Conservation (phyloP, 2,797 vertebrate genomes). For the Oreortyx pictus region DNA sequence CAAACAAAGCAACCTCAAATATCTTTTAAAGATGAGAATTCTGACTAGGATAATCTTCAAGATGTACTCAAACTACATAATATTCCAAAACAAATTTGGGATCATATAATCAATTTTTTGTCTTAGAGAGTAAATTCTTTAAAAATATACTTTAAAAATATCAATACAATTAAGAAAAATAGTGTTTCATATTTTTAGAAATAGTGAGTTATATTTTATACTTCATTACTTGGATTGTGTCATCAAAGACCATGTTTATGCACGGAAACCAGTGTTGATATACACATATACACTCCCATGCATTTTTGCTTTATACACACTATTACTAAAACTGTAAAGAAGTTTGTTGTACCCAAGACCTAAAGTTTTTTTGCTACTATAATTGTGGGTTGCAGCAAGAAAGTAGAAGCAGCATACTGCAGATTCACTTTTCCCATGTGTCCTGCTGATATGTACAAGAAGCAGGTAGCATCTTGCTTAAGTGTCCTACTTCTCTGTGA, state of each 20-base stretch:
- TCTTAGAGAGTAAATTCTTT: too few relatives aligned
- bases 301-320: neutral
- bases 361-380: neutral
- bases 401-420: neutral
- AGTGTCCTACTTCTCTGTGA: neutral
- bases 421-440: neutral
- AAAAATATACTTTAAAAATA: neutral
- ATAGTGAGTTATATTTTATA: neutral
- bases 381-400: neutral
- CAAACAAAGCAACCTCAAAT: neutral
- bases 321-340: neutral
- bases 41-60: neutral
- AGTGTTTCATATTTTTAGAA: neutral
- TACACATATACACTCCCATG: rapidly evolving
- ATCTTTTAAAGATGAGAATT: neutral
- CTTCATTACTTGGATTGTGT: neutral
- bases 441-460: neutral
- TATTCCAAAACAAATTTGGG: rapidly evolving
- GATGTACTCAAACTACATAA: neutral
- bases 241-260: neutral
- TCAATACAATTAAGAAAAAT: neutral
- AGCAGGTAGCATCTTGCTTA: neutral
- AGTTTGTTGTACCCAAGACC: neutral
- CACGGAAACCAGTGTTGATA: neutral
- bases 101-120: too few relatives aligned